These are phyloP conservation scores for Halyomorpha halys DNA, from an alignment of 1,140 invertebrate species.

Conservation along the genomic window DNA sequence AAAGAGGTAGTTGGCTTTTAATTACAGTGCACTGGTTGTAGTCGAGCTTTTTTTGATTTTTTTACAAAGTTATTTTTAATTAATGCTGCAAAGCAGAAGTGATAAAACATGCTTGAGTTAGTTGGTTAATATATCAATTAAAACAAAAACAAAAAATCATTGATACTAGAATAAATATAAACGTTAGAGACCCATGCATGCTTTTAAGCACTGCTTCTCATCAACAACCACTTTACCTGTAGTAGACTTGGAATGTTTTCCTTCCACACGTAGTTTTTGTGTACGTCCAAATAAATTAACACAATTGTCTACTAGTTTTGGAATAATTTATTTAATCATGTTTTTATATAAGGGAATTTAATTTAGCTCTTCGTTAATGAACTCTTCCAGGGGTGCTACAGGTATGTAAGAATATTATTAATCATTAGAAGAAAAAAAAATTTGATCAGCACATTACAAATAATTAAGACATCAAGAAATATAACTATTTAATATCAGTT, in stretches of 20 bases:
- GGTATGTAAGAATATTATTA: conserved; percentile 22
- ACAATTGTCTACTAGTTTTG: neutral
- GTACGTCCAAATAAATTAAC: conserved; percentile 15
- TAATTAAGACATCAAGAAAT: neutral
- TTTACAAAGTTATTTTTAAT: no score
- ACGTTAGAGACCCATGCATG: conserved; percentile 12
- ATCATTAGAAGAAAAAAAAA: conserved; percentile 15
- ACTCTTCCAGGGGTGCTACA: conserved; percentile 25
- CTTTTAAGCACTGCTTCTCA: conserved; percentile 14
- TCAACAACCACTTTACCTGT: conserved; percentile 20
- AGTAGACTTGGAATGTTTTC: conserved; percentile 25
- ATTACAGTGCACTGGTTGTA: no score
- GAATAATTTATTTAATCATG: conserved; percentile 8
- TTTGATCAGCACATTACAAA: neutral
- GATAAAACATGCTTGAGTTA: neutral
- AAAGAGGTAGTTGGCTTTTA: no score
- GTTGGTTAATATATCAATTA: neutral
- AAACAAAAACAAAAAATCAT: neutral
- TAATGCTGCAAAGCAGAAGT: no score
- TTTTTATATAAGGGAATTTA: conserved; percentile 13
- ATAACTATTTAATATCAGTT: no score
- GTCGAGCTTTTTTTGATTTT: no score
- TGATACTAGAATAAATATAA: neutral
- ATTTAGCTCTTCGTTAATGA: conserved; percentile 14
- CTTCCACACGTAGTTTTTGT: conserved; percentile 22